phyloP scores from a whole-genome alignment of 2,797 vertebrate genomes.

The Cuculus canorus region DNA sequence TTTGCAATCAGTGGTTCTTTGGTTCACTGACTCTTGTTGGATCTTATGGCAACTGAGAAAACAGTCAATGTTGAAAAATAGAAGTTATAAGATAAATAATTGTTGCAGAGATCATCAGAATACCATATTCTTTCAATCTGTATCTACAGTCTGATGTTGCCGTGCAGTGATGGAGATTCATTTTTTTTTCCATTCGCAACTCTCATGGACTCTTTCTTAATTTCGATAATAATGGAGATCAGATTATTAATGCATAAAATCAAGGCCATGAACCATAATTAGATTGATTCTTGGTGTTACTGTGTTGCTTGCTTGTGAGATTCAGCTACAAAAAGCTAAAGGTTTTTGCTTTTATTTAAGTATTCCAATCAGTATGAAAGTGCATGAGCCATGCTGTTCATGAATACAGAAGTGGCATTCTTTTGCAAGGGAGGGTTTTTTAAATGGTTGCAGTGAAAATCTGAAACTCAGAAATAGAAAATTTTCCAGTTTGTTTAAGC shows the following conservation, averaged over 20 bases:
- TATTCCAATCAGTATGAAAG: background rate
- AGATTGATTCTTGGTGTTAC: background rate
- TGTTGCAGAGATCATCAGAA: background rate
- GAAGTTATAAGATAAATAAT: background rate
- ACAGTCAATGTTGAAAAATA: background rate
- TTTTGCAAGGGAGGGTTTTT: background rate
- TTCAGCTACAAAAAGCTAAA: background rate
- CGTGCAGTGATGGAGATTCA: background rate
- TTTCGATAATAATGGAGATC: background rate
- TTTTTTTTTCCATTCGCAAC: background rate
- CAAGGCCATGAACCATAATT: background rate
- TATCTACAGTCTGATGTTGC: background rate
- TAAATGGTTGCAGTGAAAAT: background rate
- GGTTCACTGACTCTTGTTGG: background rate
- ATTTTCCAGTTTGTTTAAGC: background rate
- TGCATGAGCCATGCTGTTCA: background rate
- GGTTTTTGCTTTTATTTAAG: background rate
- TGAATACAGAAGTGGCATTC: background rate
- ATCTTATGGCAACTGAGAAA: background rate
- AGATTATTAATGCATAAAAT: background rate
- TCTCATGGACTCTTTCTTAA: background rate
- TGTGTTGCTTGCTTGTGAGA: background rate
- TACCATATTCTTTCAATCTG: background rate
- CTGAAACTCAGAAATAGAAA: background rate
- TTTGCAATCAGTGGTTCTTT: background rate